phyloP scores from a whole-genome alignment of 37 sponge, comb jelly and placozoan species.

The Halichondria panicea region DNA sequence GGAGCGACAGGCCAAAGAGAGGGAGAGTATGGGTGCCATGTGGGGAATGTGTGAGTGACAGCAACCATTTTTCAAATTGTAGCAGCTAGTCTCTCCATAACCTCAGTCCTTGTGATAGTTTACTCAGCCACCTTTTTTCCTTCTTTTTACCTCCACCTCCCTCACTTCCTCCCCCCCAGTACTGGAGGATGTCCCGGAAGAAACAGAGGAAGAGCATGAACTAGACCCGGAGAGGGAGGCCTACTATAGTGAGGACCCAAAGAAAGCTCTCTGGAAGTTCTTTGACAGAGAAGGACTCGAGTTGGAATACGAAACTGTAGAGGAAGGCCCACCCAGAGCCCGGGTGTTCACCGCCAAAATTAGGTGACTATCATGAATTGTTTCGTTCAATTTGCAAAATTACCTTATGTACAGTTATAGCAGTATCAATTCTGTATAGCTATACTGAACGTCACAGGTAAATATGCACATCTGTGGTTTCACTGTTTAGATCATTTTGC shows the following conservation, averaged over 20 bases:
- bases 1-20: constrained; percentile 49
- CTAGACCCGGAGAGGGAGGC: constrained; percentile 81
- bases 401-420: too few species aligned
- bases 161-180: constrained; percentile 15
- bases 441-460: too few species aligned
- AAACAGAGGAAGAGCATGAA: constrained; percentile 39
- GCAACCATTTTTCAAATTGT: too few species aligned
- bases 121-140: not conserved
- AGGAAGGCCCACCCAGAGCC: constrained; percentile 38
- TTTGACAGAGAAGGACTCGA: constrained; percentile 93
- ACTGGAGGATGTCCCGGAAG: constrained; percentile 37
- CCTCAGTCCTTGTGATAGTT: too few species aligned
- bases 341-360: constrained; percentile 52
- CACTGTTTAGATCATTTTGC: too few species aligned
- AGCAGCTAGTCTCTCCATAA: too few species aligned
- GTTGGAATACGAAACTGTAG: constrained; percentile 83
- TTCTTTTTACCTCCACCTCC: not conserved
- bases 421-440: too few species aligned
- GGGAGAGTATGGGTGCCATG: constrained; percentile 59
- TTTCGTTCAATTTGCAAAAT: too few species aligned
- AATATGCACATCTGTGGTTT: too few species aligned
- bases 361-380: too few species aligned
- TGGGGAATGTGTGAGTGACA: constrained; percentile 82
- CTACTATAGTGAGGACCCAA: constrained; percentile 89
- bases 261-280: constrained; percentile 82